Evolutionary conservation across 2,113 vertebrate species (phyloP), one percentile per base, ranked within the genome.

Genomic region (Ammospiza nelsoni): DNA sequence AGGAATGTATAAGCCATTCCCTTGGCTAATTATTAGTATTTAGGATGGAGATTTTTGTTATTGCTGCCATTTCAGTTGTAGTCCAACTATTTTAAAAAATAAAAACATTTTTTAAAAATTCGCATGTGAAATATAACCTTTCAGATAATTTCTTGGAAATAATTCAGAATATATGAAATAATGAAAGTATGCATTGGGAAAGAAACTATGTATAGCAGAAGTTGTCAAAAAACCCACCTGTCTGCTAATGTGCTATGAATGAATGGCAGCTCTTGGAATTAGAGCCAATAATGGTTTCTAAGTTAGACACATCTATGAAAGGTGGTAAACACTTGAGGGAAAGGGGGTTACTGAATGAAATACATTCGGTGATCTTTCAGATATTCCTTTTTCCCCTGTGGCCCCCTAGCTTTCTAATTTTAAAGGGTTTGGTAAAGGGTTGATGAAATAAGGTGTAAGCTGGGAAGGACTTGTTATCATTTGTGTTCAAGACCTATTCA

Each of bases 1-100:
- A 63, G 29, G 13, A 69, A 76, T 35, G 10, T 5, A 12, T 57
- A 83, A 85, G 9, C 7, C 27, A 54, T 66, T 81, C 54, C 11
- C 11, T 46, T 10, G 21, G 48, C 27, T 37, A 74, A 59, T 63
- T 46, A 74, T 41, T 63, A 48, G 9, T 16, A 35, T 62, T 84
- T 57, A 72, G 21, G 10, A 2, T 75, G 13, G 15, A 4, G 0
- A 0, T 17, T 35, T 39, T 52, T 44, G 16, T 17, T 24, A 9
- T 35, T 89, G 1, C 35, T 48, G 9, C 24, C 5, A 43, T 54
- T 88, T 67, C 5, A 25, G 22, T n/a, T 75, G 11, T 43, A 55
- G 46, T 77, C 15, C 33, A 51, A 27, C 21, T 71, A 11, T 63
- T 89, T 22, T 8, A 14, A 63, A 92, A 89, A 73, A 43, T 15